Conservation (phyloP, 2,113 vertebrate species). For the Engraulis encrasicolus region DNA sequence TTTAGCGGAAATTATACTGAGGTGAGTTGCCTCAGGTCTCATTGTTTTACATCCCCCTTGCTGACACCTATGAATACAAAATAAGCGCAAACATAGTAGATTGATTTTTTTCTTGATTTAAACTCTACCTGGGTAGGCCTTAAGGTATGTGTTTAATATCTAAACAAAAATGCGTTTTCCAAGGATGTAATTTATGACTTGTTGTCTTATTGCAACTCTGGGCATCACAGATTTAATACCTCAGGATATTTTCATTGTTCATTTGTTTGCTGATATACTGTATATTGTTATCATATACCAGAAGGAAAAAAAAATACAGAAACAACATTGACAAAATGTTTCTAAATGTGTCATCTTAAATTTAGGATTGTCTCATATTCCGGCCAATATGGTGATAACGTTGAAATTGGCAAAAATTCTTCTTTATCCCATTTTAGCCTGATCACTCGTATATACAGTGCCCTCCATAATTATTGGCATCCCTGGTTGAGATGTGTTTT, state of each 20-base stretch:
- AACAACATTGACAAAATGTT: too few species aligned
- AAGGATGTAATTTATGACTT: neutral
- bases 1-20: neutral
- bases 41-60: neutral
- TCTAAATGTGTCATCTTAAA: too few species aligned
- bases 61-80: neutral
- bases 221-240: neutral
- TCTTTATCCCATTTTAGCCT: too few species aligned
- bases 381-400: too few species aligned
- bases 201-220: neutral
- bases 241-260: neutral
- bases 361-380: too few species aligned
- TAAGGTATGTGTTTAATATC: neutral
- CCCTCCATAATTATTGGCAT: too few species aligned
- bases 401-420: too few species aligned
- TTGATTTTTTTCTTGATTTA: too few species aligned
- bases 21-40: conserved; percentile 4
- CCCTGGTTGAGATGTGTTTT: too few species aligned
- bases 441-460: too few species aligned
- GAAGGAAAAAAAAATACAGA: too few species aligned
- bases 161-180: neutral
- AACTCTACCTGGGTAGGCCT: neutral
- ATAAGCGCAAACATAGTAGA: neutral
- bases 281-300: too few species aligned
- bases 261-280: neutral